Base-by-base conservation (phyloP, 2,888 invertebrate species). In the Synanthedon andrenaeformis region DNA sequence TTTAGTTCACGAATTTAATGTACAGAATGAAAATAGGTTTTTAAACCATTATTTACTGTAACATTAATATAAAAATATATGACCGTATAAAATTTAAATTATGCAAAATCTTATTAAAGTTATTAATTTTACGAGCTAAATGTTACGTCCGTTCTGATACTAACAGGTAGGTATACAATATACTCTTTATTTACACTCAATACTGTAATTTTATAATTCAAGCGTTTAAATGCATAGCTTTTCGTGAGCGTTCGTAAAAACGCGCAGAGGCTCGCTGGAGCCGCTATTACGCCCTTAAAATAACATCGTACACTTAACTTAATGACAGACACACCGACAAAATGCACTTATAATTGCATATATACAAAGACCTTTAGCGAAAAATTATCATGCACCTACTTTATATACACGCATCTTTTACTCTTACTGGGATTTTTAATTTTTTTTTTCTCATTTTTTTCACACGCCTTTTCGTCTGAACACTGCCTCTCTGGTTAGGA, bases 301-400 rank as follows among this genome's bases (percentile, higher is more conserved):
- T 87, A 87, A 86, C 87, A 86, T 87, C 83, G 82, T 86, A 81
- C 86, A 82, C 85, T 87, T 86, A 87, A 87, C 79, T 80, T 87
- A 87, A 86, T 87, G 84, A 84, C 84, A 77, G 86, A 81, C 81
- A 83, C 80, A 79, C 86, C 81, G 82, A 76, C 83, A 76, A 86
- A 86, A 85, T 85, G 84, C 79, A 74, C 78, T 86, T 86, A 85
- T 87, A 87, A 86, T 87, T 86, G 80, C 79, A 73, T 79, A 79
- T 79, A 79, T 76, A 82, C 82, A 82, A 82, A 81, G 82, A 82
- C 78, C 84, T 86, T 87, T 81, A 79, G 82, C 76, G 75, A 80
- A 86, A 85, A 85, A 81, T 83, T 77, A 82, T 81, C 73, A 77
- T 76, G 75, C 70, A 69, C 72, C 74, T 73, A 72, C 72, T 69